These are phyloP conservation scores for Gymnocheta viridis DNA, from an alignment of 2,888 invertebrate genomes.

Conservation along the genomic window DNA sequence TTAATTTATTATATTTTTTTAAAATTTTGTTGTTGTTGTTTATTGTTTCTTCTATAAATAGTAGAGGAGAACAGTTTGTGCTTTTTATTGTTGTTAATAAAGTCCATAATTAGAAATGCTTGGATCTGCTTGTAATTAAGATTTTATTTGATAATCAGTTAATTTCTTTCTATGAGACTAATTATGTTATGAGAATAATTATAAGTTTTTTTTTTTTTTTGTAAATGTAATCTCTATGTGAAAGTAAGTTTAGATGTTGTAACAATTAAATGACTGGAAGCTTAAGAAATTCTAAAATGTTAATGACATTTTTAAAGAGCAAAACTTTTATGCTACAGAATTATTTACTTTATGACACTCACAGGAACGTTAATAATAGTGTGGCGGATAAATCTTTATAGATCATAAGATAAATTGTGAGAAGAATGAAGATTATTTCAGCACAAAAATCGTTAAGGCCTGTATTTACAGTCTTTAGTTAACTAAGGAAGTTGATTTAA, in stretches of 20 bases:
- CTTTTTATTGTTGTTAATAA: slow-evolving; percentile 22
- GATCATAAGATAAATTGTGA: slow-evolving; percentile 16
- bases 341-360: background rate
- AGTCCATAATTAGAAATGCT: slow-evolving; percentile 58
- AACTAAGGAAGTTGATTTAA: no score
- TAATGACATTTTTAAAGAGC: slow-evolving; percentile 13
- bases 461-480: no score
- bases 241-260: slow-evolving; percentile 1
- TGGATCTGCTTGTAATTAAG: slow-evolving; percentile 33
- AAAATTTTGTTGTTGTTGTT: background rate
- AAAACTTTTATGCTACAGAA: background rate
- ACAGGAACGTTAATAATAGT: background rate
- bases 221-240: background rate
- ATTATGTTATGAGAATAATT: slow-evolving; percentile 21
- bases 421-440: background rate
- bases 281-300: slow-evolving; percentile 2
- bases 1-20: background rate
- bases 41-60: slow-evolving; percentile 12
- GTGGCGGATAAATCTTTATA: background rate
- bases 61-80: background rate
- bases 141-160: slow-evolving; percentile 47
- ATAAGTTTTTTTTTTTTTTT: background rate
- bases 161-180: background rate
- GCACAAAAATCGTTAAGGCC: background rate
- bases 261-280: background rate